Evolutionary conservation across 2,888 invertebrate genomes (phyloP).

Genomic region (Norana najaformis): DNA sequence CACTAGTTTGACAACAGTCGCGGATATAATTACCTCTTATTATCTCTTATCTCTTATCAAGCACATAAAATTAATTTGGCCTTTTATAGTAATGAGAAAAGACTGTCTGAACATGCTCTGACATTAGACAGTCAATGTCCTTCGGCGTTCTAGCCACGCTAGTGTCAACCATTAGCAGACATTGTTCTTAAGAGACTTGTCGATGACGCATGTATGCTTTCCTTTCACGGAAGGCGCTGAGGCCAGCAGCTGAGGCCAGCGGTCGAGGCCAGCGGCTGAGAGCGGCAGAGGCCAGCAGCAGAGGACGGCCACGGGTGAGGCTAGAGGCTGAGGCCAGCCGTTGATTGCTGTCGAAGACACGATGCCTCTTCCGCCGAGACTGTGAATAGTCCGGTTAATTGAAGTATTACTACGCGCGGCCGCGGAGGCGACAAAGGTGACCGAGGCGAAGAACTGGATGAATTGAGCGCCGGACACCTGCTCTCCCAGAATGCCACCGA

Average conservation of each 20-base stretch:
- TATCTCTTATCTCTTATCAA: no score
- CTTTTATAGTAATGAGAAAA: neutral
- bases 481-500: constrained; percentile 5
- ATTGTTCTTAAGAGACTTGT: neutral
- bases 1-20: neutral
- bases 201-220: neutral
- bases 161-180: no score
- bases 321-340: neutral
- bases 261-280: neutral
- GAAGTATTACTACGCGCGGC: neutral
- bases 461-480: neutral
- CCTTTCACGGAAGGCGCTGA: neutral
- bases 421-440: neutral
- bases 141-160: no score
- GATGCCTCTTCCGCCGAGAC: neutral
- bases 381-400: neutral
- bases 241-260: neutral
- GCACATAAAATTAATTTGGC: neutral
- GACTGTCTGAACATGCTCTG: neutral
- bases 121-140: no score
- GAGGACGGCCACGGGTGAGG: neutral
- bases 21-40: no score
- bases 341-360: neutral
- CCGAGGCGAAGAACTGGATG: neutral
- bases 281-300: neutral